Evolutionary conservation across 2,888 invertebrate genomes (phyloP).

Genomic region (Leptinotarsa tumamoca): DNA sequence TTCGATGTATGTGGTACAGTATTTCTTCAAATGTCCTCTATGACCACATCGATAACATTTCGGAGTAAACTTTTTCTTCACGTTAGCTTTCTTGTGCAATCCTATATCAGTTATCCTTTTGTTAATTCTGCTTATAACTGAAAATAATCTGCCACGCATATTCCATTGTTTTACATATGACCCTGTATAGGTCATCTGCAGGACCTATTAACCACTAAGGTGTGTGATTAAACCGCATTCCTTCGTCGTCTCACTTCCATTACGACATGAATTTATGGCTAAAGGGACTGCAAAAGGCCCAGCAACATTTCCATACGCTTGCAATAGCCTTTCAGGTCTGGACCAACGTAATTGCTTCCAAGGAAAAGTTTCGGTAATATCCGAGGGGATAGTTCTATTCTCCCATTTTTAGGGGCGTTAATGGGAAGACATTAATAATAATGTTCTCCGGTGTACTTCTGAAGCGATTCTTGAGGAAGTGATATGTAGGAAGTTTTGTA

Average conservation of each 20-base stretch:
- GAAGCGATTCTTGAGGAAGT: no score
- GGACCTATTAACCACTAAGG: constrained; percentile 26
- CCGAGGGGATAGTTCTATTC: neutral
- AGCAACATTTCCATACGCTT: constrained; percentile 30
- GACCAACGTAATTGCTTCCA: constrained; percentile 3
- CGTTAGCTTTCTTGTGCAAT: no score
- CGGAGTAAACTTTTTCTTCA: no score
- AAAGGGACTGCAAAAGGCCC: constrained; percentile 41
- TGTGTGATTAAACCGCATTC: constrained; percentile 59
- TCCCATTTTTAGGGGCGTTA: constrained; percentile 10
- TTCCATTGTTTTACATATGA: neutral
- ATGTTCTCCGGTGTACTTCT: neutral
- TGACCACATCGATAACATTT: no score
- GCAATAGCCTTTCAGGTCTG: constrained; percentile 4
- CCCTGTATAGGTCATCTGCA: constrained; percentile 21
- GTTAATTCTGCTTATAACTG: neutral
- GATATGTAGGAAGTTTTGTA: neutral
- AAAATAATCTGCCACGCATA: neutral
- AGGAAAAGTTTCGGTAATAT: constrained; percentile 11
- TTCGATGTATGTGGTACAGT: no score
- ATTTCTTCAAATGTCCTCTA: no score
- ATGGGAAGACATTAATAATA: neutral
- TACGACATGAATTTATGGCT: constrained; percentile 63
- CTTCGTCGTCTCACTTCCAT: constrained; percentile 61
- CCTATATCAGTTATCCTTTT: no score